Evolutionary conservation across 2,888 invertebrate species (phyloP), one percentile per base, ranked within the genome.

Genomic region (Drosophila neonasuta): DNA sequence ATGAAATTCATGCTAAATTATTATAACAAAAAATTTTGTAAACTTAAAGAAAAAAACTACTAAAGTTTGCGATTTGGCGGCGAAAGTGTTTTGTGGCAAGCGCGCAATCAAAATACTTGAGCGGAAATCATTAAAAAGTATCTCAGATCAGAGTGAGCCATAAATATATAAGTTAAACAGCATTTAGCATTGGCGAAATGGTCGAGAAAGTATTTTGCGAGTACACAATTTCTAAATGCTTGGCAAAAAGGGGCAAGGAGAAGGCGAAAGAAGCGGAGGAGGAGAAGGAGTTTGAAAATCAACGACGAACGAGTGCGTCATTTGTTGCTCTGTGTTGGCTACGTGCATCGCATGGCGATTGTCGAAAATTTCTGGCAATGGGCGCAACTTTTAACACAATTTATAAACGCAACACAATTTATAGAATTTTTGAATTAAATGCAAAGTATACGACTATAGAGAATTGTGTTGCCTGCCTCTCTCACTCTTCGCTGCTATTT

Each of bases 361-460:
- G 82, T 39, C 59, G 57, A 41, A 69, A 62, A 68, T 74, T 65
- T 49, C 67, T 51, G 55, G 77, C 61, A 68, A 68, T 55, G 84
- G 65, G 74, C 60, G 62, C 68, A 84, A 84, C 81, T 80, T 84
- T 84, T 83, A 80, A 84, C 79, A 79, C 80, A 80, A 80, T 84
- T 80, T 84, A 80, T 80, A 79, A 80, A 70, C 72, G 81, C 80
- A 79, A 66, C 70, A 75, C 71, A 84, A 81, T 81, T 81, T 84
- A 84, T 84, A 81, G 85, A 81, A 84, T 79, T 77, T 81, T 67
- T 79, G 82, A 81, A 84, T 81, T 84, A 81, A 79, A 71, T 77
- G 73, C 62, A 62, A 76, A 80, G 75, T 80, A 54, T 50, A 60
- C 50, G 49, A 58, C 45, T 42, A 51, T 9, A 30, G 39, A 44